Base-by-base conservation (phyloP, 2,888 invertebrate species). In the Furcula furcula region DNA sequence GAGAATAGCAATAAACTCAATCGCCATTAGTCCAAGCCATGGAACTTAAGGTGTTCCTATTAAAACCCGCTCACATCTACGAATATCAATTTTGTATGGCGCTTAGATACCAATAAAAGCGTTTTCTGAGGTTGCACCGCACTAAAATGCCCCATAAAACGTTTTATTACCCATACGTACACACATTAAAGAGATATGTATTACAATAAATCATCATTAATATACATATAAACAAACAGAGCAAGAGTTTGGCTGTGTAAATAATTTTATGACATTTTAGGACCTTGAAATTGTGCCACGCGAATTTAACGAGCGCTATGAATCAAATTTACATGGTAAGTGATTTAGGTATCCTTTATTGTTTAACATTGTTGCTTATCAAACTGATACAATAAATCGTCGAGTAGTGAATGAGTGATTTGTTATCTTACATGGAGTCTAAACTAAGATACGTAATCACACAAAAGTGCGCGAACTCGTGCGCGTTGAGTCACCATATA, bases 121-220 rank as follows among this genome's bases (percentile, higher is more conserved):
- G 65, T 72, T 67, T 73, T 74, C 74, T 66, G 77, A 76, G 71
- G 77, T 77, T 79, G 70, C 67, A 65, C 66, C 65, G 72, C 73
- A 68, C 73, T 83, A 71, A 80, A 79, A 61, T 76, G 79, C 74
- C 75, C 67, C 78, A 81, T 84, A 83, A 86, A 86, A 77, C 70
- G 60, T 70, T 83, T 84, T 81, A 85, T 78, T 64, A 72, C 59
- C 77, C 79, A 79, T 81, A 78, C 73, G 60, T 75, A 78, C 80
- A 83, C 77, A 79, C 81, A 82, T 84, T 83, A 82, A 76, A 74
- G 65, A 74, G 73, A 80, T 77, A 81, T 70, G 68, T 74, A 76
- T 72, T 68, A 67, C 61, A 72, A 84, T 85, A 85, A 86, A 86
- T 87, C 83, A 84, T 76, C 65, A 72, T 75, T 78, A 81, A 76